Conservation (phyloP, 2,888 invertebrate species). For the Schizotus pectinicornis region DNA sequence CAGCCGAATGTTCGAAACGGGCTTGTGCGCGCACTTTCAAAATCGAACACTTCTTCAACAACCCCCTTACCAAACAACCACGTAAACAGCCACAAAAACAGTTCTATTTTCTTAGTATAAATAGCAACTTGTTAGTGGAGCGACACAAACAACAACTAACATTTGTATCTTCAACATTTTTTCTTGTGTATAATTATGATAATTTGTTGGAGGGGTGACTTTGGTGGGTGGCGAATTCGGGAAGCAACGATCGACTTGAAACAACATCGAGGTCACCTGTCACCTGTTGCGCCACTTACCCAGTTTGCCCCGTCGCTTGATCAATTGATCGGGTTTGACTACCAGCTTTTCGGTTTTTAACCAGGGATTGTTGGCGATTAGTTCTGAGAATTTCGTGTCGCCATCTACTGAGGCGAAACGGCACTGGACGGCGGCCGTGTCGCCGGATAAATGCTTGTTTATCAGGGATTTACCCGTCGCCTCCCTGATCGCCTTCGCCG, state of each 20-base stretch:
- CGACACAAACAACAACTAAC: no score
- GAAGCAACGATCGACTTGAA: neutral
- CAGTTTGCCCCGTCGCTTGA: slow-evolving; percentile 96
- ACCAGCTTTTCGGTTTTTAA: slow-evolving; percentile 85
- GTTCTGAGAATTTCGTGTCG: slow-evolving; percentile 77
- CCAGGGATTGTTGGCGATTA: slow-evolving; percentile 84
- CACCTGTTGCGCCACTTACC: slow-evolving; percentile 54
- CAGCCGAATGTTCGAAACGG: no score
- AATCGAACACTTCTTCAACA: no score
- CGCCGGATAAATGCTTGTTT: slow-evolving; percentile 76
- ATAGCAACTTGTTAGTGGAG: no score
- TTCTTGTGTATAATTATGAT: no score
- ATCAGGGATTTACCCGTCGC: slow-evolving; percentile 92
- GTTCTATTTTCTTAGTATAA: no score
- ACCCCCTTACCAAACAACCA: no score
- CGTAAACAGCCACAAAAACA: no score
- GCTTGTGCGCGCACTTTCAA: no score
- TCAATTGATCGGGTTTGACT: slow-evolving; percentile 99
- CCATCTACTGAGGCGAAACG: slow-evolving; percentile 82
- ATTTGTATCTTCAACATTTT: no score
- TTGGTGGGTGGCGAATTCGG: no score
- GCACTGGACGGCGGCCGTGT: slow-evolving; percentile 74
- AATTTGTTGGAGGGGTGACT: no score
- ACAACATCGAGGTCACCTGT: neutral
- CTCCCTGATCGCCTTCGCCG: slow-evolving; percentile 96